Evolutionary conservation across 2,113 vertebrate species (phyloP).

Genomic region (Aphyosemion australe): DNA sequence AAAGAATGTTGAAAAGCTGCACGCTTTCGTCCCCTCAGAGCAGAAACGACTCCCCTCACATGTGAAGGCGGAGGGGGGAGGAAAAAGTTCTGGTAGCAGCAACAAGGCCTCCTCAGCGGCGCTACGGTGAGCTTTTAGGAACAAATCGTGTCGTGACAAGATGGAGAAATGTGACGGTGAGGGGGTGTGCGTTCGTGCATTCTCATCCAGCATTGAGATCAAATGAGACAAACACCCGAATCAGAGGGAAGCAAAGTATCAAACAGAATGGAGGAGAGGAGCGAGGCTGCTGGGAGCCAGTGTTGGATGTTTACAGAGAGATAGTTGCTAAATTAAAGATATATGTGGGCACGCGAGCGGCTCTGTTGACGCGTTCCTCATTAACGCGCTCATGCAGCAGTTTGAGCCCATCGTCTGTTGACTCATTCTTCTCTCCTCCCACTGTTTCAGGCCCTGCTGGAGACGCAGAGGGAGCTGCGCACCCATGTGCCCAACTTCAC

Average conservation of each 20-base stretch:
- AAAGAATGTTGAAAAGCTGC: slow-evolving; percentile 72
- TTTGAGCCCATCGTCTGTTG: slow-evolving; percentile 12
- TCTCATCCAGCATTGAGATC: slow-evolving; percentile 60
- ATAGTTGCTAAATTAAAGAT: slow-evolving; percentile 63
- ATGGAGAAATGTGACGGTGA: slow-evolving; percentile 25
- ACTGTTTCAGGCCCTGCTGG: slow-evolving; percentile 86
- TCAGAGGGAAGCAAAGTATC: slow-evolving; percentile 70
- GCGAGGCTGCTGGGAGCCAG: slow-evolving; percentile 60
- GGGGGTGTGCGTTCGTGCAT: slow-evolving; percentile 15
- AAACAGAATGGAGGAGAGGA: slow-evolving; percentile 67
- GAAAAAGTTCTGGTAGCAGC: slow-evolving; percentile 46
- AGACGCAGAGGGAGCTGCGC: slow-evolving; percentile 92
- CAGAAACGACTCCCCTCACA: slow-evolving; percentile 57
- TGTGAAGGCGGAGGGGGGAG: slow-evolving; percentile 46
- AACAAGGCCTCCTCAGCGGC: slow-evolving; percentile 54
- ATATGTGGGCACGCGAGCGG: slow-evolving; percentile 35
- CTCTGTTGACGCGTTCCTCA: slow-evolving; percentile 27
- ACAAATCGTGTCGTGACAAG: slow-evolving; percentile 59
- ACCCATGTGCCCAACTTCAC: slow-evolving; percentile 96
- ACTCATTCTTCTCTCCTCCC: slow-evolving; percentile 40
- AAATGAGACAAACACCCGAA: slow-evolving; percentile 74
- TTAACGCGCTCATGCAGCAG: slow-evolving; percentile 38
- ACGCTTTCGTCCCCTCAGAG: slow-evolving; percentile 57
- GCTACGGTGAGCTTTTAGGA: slow-evolving; percentile 59
- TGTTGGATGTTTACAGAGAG: slow-evolving; percentile 67